These are phyloP conservation scores for Drosophila punjabiensis DNA, from an alignment of 1,140 invertebrate species.

Conservation along the genomic window DNA sequence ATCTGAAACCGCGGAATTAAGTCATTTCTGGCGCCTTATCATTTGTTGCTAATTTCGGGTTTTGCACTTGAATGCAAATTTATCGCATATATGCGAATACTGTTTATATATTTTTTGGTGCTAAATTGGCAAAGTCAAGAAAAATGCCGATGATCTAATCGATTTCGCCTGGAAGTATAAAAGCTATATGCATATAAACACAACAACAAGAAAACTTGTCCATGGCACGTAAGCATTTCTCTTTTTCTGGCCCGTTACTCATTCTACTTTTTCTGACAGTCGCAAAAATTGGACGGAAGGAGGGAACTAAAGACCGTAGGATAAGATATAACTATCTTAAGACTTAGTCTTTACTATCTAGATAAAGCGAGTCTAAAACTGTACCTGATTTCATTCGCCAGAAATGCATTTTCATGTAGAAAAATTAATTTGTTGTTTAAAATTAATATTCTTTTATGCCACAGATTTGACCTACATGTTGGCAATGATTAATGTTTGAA, in stretches of 20 bases:
- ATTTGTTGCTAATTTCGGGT: constrained; percentile 24
- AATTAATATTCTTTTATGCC: not conserved
- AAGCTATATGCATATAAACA: constrained; percentile 5
- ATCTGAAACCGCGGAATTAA: constrained; percentile 31
- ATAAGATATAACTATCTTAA: constrained; percentile 21
- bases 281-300: constrained; percentile 1
- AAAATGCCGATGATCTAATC: constrained; percentile 76
- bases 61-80: constrained; percentile 77
- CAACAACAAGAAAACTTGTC: constrained; percentile 18
- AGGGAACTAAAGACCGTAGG: constrained; percentile 43
- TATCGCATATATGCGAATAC: constrained; percentile 38
- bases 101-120: constrained; percentile 26
- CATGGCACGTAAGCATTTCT: constrained; percentile 62
- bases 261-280: constrained; percentile 36
- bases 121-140: constrained; percentile 37
- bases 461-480: not conserved
- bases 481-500: not conserved
- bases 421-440: not conserved
- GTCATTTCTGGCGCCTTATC: constrained; percentile 45
- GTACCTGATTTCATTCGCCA: not conserved
- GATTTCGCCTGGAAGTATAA: constrained; percentile 46
- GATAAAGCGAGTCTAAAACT: constrained; percentile 11
- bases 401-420: not conserved
- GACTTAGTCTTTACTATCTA: constrained; percentile 4
- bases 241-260: constrained; percentile 26